Evolutionary conservation across 2,888 invertebrate genomes (phyloP).

Genomic region (Embidobia sp.): DNA sequence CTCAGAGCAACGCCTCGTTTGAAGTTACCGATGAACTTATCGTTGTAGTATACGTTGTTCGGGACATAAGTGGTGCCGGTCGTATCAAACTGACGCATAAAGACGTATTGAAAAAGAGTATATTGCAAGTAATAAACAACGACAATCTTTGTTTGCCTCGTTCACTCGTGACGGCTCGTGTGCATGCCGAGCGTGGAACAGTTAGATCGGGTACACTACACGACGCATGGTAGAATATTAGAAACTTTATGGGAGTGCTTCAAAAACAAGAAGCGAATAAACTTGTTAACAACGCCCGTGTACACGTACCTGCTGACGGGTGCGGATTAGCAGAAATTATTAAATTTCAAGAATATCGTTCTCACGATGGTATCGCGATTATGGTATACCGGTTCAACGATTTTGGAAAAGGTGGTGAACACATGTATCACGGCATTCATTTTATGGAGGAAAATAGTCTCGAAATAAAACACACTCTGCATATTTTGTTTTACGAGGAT

Average conservation of each 20-base stretch:
- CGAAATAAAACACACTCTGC: not conserved
- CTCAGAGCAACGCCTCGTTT: conserved; percentile 11
- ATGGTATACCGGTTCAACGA: not conserved
- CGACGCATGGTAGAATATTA: too few relatives aligned
- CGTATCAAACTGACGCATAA: not conserved
- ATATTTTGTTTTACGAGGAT: conserved; percentile 9
- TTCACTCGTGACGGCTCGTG: not conserved
- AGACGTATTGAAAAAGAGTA: not conserved
- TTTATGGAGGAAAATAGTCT: not conserved
- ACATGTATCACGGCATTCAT: not conserved
- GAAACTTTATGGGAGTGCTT: too few relatives aligned
- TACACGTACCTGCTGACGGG: not conserved
- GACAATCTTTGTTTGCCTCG: conserved; percentile 17
- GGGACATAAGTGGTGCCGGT: not conserved
- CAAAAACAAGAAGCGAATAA: too few relatives aligned
- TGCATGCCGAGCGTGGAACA: not conserved
- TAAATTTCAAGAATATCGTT: conserved; percentile 1
- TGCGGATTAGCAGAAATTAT: conserved; percentile 7
- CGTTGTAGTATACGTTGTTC: not conserved
- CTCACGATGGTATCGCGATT: not conserved
- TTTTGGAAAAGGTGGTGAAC: not conserved
- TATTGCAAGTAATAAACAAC: not conserved
- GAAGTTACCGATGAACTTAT: not conserved
- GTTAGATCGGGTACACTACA: not conserved
- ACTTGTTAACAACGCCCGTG: too few relatives aligned